Evolutionary conservation across 2,797 vertebrate species (phyloP).

Genomic region (Paedocypris micromegethes): DNA sequence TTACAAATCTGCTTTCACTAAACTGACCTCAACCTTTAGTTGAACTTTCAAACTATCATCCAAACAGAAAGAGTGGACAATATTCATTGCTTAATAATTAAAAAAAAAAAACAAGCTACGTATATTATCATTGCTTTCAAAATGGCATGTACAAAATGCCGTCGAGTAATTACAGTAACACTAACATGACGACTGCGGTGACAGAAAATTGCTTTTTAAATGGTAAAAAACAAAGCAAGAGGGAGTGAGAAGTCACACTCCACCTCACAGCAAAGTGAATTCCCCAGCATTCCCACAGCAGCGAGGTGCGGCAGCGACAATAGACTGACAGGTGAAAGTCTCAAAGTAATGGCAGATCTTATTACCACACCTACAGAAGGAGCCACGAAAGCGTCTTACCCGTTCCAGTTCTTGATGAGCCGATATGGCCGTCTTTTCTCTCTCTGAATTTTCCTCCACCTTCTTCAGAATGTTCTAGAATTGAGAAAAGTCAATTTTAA

Average conservation of each 20-base stretch:
- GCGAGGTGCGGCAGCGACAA: slow-evolving; percentile 2
- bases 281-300: neutral
- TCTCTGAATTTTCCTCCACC: slow-evolving; percentile 83
- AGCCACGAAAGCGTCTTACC: slow-evolving; percentile 62
- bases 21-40: too few species aligned
- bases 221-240: slow-evolving; percentile 1
- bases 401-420: slow-evolving; percentile 87
- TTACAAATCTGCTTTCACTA: too few species aligned
- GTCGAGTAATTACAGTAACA: neutral
- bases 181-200: neutral
- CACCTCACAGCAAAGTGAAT: slow-evolving; percentile 4
- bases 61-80: too few species aligned
- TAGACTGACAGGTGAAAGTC: slow-evolving; percentile 27
- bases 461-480: slow-evolving; percentile 92
- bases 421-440: slow-evolving; percentile 79
- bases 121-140: too few species aligned
- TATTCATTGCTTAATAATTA: too few species aligned
- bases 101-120: too few species aligned
- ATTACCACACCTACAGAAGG: slow-evolving; percentile 16
- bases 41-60: too few species aligned
- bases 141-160: neutral
- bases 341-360: neutral
- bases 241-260: neutral
- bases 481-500: slow-evolving; percentile 9
- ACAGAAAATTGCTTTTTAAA: neutral